A percentile compares a stretch with the other conserved stretches of the same genome.
These are phyloP conservation scores for Chloebia gouldiae DNA, from an alignment of 2,113 vertebrate species.

Conservation along the genomic window DNA sequence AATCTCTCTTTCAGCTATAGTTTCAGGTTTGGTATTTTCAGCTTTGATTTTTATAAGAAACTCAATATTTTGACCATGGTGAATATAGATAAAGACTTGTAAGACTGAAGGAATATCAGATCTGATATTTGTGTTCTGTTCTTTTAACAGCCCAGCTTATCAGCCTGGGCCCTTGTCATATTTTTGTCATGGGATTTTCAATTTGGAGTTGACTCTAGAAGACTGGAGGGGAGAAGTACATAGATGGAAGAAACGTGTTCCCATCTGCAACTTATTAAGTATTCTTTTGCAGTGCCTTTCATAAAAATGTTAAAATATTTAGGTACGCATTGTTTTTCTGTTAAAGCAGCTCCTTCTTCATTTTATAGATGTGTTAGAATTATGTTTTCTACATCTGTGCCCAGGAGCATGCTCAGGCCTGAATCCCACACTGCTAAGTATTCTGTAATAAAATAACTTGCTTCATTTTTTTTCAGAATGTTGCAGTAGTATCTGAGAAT, in stretches of 20 bases:
- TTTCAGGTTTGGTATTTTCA: not conserved
- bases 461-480: not conserved
- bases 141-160: not conserved
- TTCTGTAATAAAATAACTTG: not conserved
- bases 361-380: not conserved
- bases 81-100: not conserved
- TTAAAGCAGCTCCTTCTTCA: not conserved
- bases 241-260: not conserved
- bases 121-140: not conserved
- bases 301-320: not conserved
- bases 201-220: not conserved
- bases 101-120: not conserved
- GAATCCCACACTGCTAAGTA: not conserved
- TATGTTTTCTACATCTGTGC: not conserved
- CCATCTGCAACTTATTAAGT: not conserved
- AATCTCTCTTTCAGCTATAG: not conserved
- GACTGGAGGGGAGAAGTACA: not conserved
- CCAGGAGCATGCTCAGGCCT: not conserved
- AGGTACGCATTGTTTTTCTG: not conserved
- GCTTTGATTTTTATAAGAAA: not conserved
- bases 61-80: not conserved
- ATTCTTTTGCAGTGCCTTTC: not conserved
- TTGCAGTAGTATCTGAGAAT: not conserved
- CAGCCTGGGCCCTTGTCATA: accelerated
- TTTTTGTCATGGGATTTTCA: not conserved